Evolutionary conservation across 2,113 vertebrate species (phyloP).

Genomic region (Laticauda colubrina): DNA sequence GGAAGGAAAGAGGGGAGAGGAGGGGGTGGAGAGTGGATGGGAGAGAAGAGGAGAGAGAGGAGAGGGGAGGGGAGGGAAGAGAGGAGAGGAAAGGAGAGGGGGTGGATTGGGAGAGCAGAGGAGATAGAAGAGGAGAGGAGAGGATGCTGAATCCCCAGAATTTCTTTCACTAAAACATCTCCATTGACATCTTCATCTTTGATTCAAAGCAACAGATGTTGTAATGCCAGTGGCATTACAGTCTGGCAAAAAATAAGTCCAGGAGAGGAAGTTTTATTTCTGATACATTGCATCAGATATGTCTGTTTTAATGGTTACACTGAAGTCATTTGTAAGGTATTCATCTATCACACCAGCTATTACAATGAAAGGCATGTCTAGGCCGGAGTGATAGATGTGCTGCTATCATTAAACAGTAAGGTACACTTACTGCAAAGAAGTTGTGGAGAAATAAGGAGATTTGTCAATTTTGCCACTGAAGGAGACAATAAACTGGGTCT

Average conservation of each 20-base stretch:
- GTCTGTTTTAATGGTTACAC: slow-evolving; percentile 32
- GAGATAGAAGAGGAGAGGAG: too few species aligned
- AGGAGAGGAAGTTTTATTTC: slow-evolving; percentile 31
- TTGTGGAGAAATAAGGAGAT: slow-evolving; percentile 1
- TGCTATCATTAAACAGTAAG: slow-evolving; percentile 45
- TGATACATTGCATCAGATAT: slow-evolving; percentile 12
- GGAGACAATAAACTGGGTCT: slow-evolving; percentile 18
- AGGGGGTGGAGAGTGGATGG: too few species aligned
- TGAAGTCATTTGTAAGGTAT: slow-evolving; percentile 28
- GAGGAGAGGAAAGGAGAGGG: too few species aligned
- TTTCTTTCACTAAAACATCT: background rate
- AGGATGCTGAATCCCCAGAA: background rate
- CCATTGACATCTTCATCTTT: slow-evolving; percentile 38
- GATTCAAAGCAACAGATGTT: slow-evolving; percentile 10
- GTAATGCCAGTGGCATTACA: background rate
- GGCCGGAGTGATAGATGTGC: slow-evolving; percentile 3
- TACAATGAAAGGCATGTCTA: slow-evolving; percentile 24
- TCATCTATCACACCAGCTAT: background rate
- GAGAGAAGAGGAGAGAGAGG: background rate
- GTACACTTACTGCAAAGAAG: background rate
- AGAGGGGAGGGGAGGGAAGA: background rate
- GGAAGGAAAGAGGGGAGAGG: too few species aligned
- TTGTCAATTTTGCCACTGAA: slow-evolving; percentile 14
- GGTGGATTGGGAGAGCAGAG: too few species aligned
- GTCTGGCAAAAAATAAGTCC: slow-evolving; percentile 30